phyloP scores from a whole-genome alignment of 2,113 vertebrate species.

The Macquaria ambigua region DNA sequence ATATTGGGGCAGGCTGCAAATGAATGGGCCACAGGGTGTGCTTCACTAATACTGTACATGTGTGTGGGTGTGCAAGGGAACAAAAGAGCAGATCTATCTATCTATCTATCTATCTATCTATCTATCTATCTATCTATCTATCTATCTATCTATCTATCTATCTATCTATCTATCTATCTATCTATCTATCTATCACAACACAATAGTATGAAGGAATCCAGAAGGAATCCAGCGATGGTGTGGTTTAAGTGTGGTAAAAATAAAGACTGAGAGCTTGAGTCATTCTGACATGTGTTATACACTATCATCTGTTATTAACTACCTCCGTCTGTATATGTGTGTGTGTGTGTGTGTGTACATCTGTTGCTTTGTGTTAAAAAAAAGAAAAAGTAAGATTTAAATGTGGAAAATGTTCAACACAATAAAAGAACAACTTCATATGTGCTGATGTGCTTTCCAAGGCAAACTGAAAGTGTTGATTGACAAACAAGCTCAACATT shows the following conservation, averaged over 20 bases:
- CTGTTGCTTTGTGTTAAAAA: neutral
- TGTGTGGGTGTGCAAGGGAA: neutral
- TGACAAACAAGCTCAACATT: neutral
- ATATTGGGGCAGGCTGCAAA: slow-evolving; percentile 25
- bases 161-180: too few species aligned
- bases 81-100: neutral
- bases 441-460: neutral
- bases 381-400: neutral
- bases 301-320: neutral
- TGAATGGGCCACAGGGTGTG: slow-evolving; percentile 7
- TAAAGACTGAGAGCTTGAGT: neutral
- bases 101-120: neutral
- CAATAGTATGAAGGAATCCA: neutral
- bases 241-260: neutral
- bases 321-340: neutral
- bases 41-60: neutral
- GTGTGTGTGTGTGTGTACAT: neutral
- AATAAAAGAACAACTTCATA: neutral
- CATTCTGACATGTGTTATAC: slow-evolving; percentile 3
- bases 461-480: neutral
- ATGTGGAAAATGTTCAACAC: neutral
- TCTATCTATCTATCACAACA: neutral
- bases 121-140: too few species aligned
- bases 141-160: too few species aligned
- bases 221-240: neutral